Conservation (phyloP, 2,888 invertebrate species). For the Lottia scabra region DNA sequence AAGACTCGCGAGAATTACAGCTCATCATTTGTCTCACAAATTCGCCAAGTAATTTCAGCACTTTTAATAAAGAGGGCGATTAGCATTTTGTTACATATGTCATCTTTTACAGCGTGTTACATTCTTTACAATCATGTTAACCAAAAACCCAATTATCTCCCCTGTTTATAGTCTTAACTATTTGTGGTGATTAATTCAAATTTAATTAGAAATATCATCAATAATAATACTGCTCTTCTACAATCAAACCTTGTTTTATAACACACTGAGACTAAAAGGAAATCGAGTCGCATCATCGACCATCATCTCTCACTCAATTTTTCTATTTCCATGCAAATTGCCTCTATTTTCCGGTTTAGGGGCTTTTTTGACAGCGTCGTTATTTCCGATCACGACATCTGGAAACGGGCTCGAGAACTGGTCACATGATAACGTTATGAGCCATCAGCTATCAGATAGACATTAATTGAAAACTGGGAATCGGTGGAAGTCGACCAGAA, state of each 20-base stretch:
- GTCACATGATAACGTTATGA: neutral
- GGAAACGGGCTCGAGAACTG: neutral
- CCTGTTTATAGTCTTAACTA: constrained; percentile 40
- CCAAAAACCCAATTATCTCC: constrained; percentile 42
- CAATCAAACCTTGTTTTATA: constrained; percentile 2
- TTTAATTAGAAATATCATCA: constrained; percentile 52
- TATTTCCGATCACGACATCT: constrained; percentile 4
- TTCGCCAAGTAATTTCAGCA: constrained; percentile 12
- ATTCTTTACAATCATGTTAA: constrained; percentile 31
- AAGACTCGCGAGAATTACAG: neutral
- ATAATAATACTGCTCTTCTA: constrained; percentile 17
- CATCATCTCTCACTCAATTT: constrained; percentile 17
- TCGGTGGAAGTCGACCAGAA: neutral
- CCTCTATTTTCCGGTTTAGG: neutral
- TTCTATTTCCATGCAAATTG: constrained; percentile 24
- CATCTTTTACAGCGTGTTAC: constrained; percentile 19
- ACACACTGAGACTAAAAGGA: constrained; percentile 4
- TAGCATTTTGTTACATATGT: constrained; percentile 22
- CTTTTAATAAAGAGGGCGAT: constrained; percentile 22
- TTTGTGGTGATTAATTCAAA: constrained; percentile 58
- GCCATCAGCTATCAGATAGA: neutral
- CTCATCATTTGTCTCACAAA: constrained; percentile 4
- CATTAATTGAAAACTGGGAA: neutral
- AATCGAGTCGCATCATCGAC: constrained; percentile 9
- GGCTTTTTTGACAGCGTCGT: neutral